Evolutionary conservation across 1,140 invertebrate species (phyloP).

Genomic region (Thaumatotibia leucotreta): DNA sequence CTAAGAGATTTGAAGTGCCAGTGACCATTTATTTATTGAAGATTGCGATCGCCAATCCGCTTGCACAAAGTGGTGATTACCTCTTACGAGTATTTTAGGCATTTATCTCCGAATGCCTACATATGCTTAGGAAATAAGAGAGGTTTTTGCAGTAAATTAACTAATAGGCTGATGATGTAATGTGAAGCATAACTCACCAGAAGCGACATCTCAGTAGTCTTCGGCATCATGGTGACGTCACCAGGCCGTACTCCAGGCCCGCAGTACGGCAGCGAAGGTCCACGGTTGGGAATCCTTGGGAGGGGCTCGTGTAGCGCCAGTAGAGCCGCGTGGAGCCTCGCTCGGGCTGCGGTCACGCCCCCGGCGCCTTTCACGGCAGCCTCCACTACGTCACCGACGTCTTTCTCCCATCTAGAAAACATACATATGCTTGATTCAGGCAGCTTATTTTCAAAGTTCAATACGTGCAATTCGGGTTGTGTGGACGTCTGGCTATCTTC

Average conservation of each 20-base stretch:
- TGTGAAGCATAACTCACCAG: slow-evolving; percentile 57
- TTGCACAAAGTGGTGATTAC: too few relatives aligned
- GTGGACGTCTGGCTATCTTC: too few relatives aligned
- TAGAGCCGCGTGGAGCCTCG: slow-evolving; percentile 58
- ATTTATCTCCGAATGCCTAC: too few relatives aligned
- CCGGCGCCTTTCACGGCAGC: slow-evolving; percentile 57
- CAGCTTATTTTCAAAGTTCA: too few relatives aligned
- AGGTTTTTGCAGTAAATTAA: neutral
- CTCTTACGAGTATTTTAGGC: too few relatives aligned
- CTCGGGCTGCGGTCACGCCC: slow-evolving; percentile 55
- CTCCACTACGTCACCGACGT: slow-evolving; percentile 61
- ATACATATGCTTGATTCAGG: too few relatives aligned
- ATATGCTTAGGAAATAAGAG: too few relatives aligned
- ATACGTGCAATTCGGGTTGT: too few relatives aligned
- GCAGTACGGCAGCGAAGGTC: slow-evolving; percentile 55
- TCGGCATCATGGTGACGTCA: slow-evolving; percentile 70
- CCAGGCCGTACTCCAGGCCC: slow-evolving; percentile 63
- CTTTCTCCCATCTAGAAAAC: slow-evolving; percentile 54
- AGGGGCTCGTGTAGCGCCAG: slow-evolving; percentile 46
- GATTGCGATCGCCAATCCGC: too few relatives aligned
- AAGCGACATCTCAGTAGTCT: slow-evolving; percentile 58
- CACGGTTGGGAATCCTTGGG: slow-evolving; percentile 33
- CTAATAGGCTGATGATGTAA: too few relatives aligned
- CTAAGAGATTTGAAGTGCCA: too few relatives aligned
- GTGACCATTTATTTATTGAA: too few relatives aligned